Base-by-base conservation (phyloP, 23 tunicate species). In the Trididemnum nubilum region DNA sequence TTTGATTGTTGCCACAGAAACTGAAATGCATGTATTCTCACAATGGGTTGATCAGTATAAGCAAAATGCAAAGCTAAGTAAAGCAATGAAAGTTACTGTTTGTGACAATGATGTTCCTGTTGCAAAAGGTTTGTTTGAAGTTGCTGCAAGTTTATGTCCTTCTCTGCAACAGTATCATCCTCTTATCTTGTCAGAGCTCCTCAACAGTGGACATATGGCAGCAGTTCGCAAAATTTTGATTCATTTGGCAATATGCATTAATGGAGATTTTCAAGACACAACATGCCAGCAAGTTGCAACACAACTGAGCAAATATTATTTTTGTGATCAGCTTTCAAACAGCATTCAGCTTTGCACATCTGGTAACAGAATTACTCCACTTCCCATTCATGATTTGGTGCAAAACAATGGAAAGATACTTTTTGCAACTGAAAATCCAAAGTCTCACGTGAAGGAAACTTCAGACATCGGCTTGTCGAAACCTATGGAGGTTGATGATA, bases 151-250 rank as follows among this genome's bases (percentile, higher is more conserved):
- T 36, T 25, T 87, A 18, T 72, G 70, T 23, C 93, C 98, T 2
- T 64, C 91, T 67, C 65, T 93, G 81, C 98, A 85, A 32, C 93
- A 93, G 35, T 93, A 93, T 50, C 98, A 93, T 60, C 98, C 98
- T 0, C 81, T 80, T 39, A 85, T 87, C 15, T 65, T 93, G 65
- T 80, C 86, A 37, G 98, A 93, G 51, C 78, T 93, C 69, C 33
- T 90, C 40, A 87, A 93, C 84, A 85, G 98, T 76, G 98, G 98
- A 34, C 93, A 88, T 59, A 34, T 93, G 75, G 89, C 77, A 30
- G 87, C 79, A 21, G 98, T 93, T 25, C 80, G 87, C 34, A 76
- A 84, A 18, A 84, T 93, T 26, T 60, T 93, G 4, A 88, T 93
- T 79, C 81, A 93, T 75, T 65, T 93, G 24, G 89, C 98, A 0